A percentile compares a stretch with the other conserved stretches of the same genome.
Conservation (phyloP, 2,888 invertebrate genomes). For the Morpho helenor region DNA sequence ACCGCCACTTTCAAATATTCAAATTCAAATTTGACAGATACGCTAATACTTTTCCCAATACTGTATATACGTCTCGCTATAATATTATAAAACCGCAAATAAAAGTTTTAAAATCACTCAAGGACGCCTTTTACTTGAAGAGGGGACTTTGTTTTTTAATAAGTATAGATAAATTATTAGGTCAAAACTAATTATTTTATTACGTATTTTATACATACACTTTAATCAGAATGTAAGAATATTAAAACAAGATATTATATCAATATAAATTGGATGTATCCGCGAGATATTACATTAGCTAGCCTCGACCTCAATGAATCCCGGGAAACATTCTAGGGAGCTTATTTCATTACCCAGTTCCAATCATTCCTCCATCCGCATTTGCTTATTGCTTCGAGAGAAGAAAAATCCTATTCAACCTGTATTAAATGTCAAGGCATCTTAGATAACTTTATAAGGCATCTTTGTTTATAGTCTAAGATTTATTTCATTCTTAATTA, state of each 20-base stretch:
- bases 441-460: background rate
- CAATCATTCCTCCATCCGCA: slow-evolving; percentile 29
- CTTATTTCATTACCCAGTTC: slow-evolving; percentile 23
- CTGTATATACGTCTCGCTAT: too few relatives aligned
- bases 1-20: too few relatives aligned
- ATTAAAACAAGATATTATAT: background rate
- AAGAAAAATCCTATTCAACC: slow-evolving; percentile 10
- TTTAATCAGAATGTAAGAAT: too few relatives aligned
- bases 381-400: slow-evolving; percentile 31
- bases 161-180: too few relatives aligned
- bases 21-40: too few relatives aligned
- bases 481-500: background rate
- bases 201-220: too few relatives aligned
- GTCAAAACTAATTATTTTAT: too few relatives aligned
- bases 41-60: too few relatives aligned
- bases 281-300: background rate
- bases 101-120: too few relatives aligned
- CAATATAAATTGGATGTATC: background rate
- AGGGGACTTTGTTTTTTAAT: too few relatives aligned
- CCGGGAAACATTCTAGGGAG: slow-evolving; percentile 13
- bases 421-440: slow-evolving; percentile 5
- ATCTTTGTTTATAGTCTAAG: background rate
- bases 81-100: too few relatives aligned
- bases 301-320: slow-evolving; percentile 6
- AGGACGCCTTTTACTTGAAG: too few relatives aligned